Evolutionary conservation across 2,797 vertebrate genomes (phyloP).

Genomic region (Xyrichtys novacula): DNA sequence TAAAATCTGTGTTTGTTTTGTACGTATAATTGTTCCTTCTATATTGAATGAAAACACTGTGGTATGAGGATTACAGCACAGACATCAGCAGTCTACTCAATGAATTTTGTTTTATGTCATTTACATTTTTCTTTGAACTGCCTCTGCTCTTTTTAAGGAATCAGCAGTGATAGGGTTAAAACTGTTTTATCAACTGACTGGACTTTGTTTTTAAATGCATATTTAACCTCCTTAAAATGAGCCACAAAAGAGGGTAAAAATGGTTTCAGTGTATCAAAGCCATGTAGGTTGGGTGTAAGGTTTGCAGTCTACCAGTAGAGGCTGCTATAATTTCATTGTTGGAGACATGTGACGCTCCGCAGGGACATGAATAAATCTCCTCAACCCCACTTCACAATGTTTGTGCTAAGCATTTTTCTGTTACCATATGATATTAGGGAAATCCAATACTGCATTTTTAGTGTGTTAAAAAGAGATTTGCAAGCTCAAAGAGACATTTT

Average conservation of each 20-base stretch:
- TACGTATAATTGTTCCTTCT: too few species aligned
- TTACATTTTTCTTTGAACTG: too few species aligned
- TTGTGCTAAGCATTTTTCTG: neutral
- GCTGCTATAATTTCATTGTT: slow-evolving; percentile 59
- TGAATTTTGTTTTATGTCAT: too few species aligned
- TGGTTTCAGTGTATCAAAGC: neutral
- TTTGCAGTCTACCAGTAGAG: slow-evolving; percentile 63
- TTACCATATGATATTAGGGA: neutral
- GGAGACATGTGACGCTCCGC: neutral
- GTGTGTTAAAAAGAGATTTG: neutral
- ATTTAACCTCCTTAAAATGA: neutral
- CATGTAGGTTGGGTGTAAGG: slow-evolving; percentile 16
- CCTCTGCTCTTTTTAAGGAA: too few species aligned
- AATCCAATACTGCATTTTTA: neutral
- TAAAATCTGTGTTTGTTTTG: too few species aligned
- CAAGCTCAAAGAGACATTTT: neutral
- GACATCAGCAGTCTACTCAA: too few species aligned
- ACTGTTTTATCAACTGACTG: neutral
- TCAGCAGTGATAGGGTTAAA: too few species aligned
- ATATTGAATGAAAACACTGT: too few species aligned
- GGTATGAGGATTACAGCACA: too few species aligned
- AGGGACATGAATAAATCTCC: neutral
- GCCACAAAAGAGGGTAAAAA: neutral
- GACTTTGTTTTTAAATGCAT: neutral
- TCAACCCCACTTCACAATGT: neutral